phyloP scores from a whole-genome alignment of 2,113 vertebrate genomes.

The Callithrix jacchus region DNA sequence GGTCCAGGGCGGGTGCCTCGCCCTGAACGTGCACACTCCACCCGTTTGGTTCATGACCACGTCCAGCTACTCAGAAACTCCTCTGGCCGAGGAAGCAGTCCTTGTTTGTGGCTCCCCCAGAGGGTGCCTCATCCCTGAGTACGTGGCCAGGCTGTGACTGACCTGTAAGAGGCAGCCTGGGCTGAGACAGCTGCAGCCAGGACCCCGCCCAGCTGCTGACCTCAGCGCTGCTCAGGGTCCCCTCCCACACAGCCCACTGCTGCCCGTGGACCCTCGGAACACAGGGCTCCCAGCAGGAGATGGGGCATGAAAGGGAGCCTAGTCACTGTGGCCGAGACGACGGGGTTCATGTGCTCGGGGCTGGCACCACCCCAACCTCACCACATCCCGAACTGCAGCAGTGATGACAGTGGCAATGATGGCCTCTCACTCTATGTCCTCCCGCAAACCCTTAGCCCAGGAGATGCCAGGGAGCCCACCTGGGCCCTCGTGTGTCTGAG shows the following conservation, averaged over 20 bases:
- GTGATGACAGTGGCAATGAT: neutral
- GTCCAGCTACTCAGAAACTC: neutral
- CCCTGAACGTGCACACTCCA: neutral
- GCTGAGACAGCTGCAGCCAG: neutral
- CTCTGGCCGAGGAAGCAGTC: neutral
- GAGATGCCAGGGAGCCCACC: neutral
- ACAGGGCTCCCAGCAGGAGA: neutral
- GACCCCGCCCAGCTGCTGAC: neutral
- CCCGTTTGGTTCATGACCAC: neutral
- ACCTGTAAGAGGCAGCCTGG: neutral
- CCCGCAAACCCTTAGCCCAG: neutral
- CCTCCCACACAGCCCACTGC: neutral
- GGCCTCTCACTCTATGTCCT: neutral
- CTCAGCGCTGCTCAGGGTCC: neutral
- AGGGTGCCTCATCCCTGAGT: neutral
- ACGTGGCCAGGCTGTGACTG: neutral
- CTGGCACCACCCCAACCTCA: neutral
- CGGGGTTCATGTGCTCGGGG: neutral
- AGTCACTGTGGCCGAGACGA: neutral
- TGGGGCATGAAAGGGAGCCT: too few relatives aligned
- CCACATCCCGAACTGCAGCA: neutral
- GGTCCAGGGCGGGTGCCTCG: too few relatives aligned
- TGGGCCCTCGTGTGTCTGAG: neutral
- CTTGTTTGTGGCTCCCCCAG: neutral
- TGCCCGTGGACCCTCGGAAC: neutral